Base-by-base conservation (phyloP, 53 echinoderm and acorn worm genomes). In the Henricia sp. region DNA sequence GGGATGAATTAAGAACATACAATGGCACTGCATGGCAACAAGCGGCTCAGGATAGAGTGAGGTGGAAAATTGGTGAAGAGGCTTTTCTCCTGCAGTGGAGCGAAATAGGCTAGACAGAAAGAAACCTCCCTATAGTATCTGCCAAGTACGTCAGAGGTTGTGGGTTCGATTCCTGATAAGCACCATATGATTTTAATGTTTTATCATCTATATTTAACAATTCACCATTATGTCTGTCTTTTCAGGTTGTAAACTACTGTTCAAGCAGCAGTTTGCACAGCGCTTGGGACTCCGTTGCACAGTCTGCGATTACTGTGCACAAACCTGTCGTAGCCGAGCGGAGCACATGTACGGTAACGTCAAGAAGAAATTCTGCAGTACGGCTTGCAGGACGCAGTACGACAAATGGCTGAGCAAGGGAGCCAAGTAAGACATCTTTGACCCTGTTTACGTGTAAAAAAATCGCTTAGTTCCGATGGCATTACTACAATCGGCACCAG, bases 291-390 rank as follows among this genome's bases (percentile, higher is more conserved):
- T 99, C 19, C 83, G 90, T 54, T 99, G 99, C 50, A 90, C 90
- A 11, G 90, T 99, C 6, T 99, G 99, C 56, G 93, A 92, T 74
- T 99, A 99, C 71, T 99, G 99, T 71, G 92, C 99, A 40, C 94
- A 95, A 82, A 90, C 91, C 43, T 92, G 99, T 55, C 88, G 91
- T 26, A 83, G 85, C 36, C 57, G 82, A 26, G 77, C 83, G n/a
- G 88, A 88, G 27, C 84, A 76, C 23, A 69, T 77, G 41, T 68
- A 86, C 9, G 91, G 86, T 34, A 91, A 91, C 20, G 71, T 63
- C 60, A 90, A 80, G 77, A 88, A 88, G 30, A 84, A 86, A 54
- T 99, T 99, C 88, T 99, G 99, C 73, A 77, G 77, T 16, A 70
- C 72, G 34, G 88, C 85, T 27, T 99, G 99, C 68, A 88, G 67